These are phyloP conservation scores for Variabilichromis moorii DNA, from an alignment of 2,113 vertebrate species.

Conservation along the genomic window DNA sequence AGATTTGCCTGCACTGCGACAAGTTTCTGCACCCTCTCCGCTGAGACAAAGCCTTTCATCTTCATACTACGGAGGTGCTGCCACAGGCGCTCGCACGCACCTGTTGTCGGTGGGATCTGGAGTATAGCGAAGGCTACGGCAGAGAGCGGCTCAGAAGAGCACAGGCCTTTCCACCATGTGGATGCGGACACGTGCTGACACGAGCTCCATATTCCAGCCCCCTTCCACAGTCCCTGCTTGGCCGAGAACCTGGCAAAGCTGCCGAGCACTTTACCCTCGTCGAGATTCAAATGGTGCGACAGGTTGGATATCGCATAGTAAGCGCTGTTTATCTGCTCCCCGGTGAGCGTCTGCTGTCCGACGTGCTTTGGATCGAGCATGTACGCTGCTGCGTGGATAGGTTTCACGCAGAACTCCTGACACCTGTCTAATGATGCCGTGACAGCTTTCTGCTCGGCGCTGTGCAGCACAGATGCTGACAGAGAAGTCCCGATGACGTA, in stretches of 20 bases:
- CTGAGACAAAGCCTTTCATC: background rate
- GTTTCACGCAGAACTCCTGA: conserved; percentile 37
- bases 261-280: conserved; percentile 34
- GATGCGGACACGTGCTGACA: conserved; percentile 34
- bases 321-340: conserved; percentile 30
- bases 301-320: conserved; percentile 34
- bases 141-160: conserved; percentile 40
- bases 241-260: conserved; percentile 44
- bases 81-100: background rate
- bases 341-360: conserved; percentile 21
- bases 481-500: conserved; percentile 1
- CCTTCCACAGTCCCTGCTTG: conserved; percentile 34
- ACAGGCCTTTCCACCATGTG: conserved; percentile 54
- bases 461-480: conserved; percentile 10
- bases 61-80: background rate
- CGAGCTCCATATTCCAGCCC: conserved; percentile 37
- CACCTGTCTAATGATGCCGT: conserved; percentile 2
- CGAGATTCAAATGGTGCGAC: conserved; percentile 30
- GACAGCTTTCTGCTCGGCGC: conserved; percentile 13
- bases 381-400: conserved; percentile 41
- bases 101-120: conserved; percentile 40
- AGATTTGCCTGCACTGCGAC: conserved; percentile 19
- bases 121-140: conserved; percentile 28
- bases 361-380: conserved; percentile 49
- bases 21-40: background rate